These are phyloP conservation scores for Drosophila tristis DNA, from an alignment of 1,140 invertebrate genomes.

Conservation along the genomic window DNA sequence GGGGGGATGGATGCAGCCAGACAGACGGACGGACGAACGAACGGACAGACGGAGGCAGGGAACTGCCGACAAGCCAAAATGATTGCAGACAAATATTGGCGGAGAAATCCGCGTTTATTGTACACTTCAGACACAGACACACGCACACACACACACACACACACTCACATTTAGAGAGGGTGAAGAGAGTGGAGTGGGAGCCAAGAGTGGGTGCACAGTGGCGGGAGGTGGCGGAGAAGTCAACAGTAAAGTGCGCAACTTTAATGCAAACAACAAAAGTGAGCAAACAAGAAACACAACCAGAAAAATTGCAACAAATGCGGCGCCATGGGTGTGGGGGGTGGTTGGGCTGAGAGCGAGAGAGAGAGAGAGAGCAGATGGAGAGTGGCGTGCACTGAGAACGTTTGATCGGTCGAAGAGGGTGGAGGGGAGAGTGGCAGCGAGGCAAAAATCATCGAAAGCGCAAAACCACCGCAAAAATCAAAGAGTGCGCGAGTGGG, in stretches of 20 bases:
- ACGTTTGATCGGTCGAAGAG: too few species aligned
- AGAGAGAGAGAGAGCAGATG: too few species aligned
- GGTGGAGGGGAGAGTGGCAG: too few species aligned
- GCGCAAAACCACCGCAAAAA: slow-evolving; percentile 63
- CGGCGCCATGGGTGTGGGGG: too few species aligned
- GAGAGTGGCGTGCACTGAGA: too few species aligned
- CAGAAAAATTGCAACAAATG: background rate
- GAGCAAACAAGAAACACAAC: slow-evolving; percentile 1
- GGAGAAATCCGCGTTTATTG: slow-evolving; percentile 77
- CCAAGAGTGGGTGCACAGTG: background rate
- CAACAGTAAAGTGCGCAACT: slow-evolving; percentile 55
- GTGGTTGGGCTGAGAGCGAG: too few species aligned
- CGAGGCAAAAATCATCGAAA: slow-evolving; percentile 54
- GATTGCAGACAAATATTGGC: slow-evolving; percentile 79
- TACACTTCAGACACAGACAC: slow-evolving; percentile 62
- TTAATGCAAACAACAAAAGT: slow-evolving; percentile 62
- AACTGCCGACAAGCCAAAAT: slow-evolving; percentile 71
- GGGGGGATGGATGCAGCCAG: slow-evolving; percentile 13
- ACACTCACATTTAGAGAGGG: background rate
- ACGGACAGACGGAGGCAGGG: slow-evolving; percentile 11
- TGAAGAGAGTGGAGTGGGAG: too few species aligned
- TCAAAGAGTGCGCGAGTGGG: slow-evolving; percentile 47
- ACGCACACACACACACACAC: slow-evolving; percentile 16
- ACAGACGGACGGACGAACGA: background rate
- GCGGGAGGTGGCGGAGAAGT: background rate